Evolutionary conservation across 2,888 invertebrate species (phyloP), one percentile per base, ranked within the genome.

Genomic region (Tricholauxania praeusta): DNA sequence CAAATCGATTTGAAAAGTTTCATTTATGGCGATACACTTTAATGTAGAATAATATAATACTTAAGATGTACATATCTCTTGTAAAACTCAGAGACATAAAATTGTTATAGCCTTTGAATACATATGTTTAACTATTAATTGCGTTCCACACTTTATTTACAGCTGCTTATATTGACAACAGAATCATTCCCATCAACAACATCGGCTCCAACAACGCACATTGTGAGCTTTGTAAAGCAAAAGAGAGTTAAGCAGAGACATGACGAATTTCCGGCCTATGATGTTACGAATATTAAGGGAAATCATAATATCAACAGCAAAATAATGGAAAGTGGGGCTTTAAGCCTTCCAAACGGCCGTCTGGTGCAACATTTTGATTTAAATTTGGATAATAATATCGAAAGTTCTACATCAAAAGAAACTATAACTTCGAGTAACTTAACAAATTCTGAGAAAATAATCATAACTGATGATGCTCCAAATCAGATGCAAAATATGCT

Each of bases 391-490:
- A 79, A 78, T n/a, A 75, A 76, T 2, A 69, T 78, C 57, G 71
- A 62, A 53, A 39, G 32, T 8, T 55, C n/a, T 7, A 15, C 62
- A 28, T 51, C 52, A 49, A 60, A n/a, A 72, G 22, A 71, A 69
- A 48, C 2, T 48, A 12, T 47, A 12, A 48, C 22, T 32, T 55
- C 17, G 66, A 69, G 60, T n/a, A 74, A 72, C 52, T 67, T n/a
- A 32, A 74, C 28, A 59, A 78, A 55, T 28, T 15, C 7, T 5
- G 19, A 6, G 17, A n/a, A 62, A 6, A 12, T 53, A n/a, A n/a
- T n/a, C n/a, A n/a, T n/a, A 7, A 80, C 80, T 1, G 85, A 85
- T 62, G 85, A 85, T 74, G 76, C 74, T 12, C 73, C 79, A 3
- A 74, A 72, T 4, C 74, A 73, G 17, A 73, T 78, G n/a, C 78